Evolutionary conservation across 2,888 invertebrate species (phyloP).

Genomic region (Lepidocyrtoides sp.): DNA sequence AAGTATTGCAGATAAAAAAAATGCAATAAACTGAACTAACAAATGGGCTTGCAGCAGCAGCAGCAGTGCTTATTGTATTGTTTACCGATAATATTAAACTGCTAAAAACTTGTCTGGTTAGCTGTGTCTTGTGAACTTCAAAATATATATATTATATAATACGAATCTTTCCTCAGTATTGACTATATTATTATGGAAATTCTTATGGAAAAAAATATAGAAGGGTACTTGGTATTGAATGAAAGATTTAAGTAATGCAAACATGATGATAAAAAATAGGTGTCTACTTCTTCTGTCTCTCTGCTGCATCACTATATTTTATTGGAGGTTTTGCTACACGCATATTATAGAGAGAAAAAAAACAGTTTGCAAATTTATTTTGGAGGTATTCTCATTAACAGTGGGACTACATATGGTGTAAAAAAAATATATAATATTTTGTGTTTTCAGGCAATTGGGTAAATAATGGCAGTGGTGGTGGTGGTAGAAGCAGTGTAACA

Average conservation of each 20-base stretch:
- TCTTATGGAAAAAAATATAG: neutral
- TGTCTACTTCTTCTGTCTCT: too few relatives aligned
- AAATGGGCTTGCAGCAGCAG: neutral
- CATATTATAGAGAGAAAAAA: too few relatives aligned
- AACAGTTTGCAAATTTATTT: neutral
- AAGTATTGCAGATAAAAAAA: too few relatives aligned
- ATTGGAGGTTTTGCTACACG: too few relatives aligned
- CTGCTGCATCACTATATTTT: too few relatives aligned
- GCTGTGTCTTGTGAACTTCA: slow-evolving; percentile 9
- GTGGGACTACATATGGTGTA: too few relatives aligned
- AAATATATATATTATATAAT: neutral
- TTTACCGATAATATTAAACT: neutral
- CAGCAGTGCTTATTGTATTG: neutral
- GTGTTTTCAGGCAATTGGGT: slow-evolving; percentile 17
- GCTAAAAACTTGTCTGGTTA: neutral
- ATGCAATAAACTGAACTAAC: neutral
- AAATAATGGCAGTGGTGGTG: neutral
- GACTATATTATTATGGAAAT: neutral
- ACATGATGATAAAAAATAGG: neutral
- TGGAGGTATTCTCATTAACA: neutral
- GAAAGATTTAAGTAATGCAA: neutral
- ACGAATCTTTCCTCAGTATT: too few relatives aligned
- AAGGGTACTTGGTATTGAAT: neutral
- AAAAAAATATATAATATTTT: neutral
- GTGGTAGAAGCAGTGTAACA: neutral